Conservation (phyloP, 2,797 vertebrate genomes). For the Acrocephalus scirpaceus region DNA sequence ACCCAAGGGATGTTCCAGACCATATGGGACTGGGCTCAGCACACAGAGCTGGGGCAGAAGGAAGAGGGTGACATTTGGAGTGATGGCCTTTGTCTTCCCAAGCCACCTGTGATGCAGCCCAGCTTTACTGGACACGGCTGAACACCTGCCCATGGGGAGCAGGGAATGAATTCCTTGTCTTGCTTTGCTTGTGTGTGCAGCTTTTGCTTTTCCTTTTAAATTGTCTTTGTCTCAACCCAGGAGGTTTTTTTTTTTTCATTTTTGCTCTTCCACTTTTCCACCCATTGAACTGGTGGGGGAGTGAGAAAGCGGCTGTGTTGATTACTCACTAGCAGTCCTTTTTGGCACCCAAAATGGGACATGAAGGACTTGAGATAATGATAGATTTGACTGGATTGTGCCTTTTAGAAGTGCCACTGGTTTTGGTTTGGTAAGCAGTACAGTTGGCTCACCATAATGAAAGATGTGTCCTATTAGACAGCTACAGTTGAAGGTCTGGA, state of each 20-base stretch:
- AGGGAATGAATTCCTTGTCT: neutral
- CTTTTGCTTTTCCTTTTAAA: neutral
- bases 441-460: neutral
- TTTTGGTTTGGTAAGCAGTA: neutral
- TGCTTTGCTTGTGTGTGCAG: neutral
- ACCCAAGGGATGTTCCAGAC: neutral
- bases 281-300: neutral
- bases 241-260: neutral
- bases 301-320: fast-evolving
- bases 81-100: neutral
- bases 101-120: neutral
- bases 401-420: neutral
- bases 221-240: neutral
- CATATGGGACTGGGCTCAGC: neutral
- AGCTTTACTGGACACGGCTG: neutral
- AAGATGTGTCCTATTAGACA: neutral
- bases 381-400: neutral
- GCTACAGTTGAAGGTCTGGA: neutral
- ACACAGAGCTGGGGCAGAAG: neutral
- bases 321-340: neutral
- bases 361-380: neutral
- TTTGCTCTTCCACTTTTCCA: neutral
- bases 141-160: neutral
- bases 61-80: neutral
- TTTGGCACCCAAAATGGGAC: neutral